phyloP scores from a whole-genome alignment of 2,888 invertebrate species.

The Ochropleura plecta region DNA sequence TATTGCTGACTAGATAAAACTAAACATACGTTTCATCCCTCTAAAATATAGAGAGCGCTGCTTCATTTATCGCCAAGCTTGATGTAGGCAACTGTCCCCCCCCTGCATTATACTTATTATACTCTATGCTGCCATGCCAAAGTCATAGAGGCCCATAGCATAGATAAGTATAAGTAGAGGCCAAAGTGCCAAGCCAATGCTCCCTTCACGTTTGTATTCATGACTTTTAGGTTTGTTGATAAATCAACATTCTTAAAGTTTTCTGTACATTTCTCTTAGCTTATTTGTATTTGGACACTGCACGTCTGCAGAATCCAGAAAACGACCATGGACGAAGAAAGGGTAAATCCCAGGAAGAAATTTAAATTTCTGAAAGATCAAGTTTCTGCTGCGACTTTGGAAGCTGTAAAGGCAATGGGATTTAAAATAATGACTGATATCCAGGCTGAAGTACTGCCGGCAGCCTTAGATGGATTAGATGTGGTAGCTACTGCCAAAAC shows the following conservation, averaged over 20 bases:
- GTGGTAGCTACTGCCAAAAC: constrained; percentile 98
- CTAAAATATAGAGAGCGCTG: too few relatives aligned
- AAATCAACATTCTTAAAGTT: background rate
- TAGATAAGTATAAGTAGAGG: too few relatives aligned
- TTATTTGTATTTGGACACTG: background rate
- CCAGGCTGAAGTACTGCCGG: constrained; percentile 96
- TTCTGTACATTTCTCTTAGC: background rate
- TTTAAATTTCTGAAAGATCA: constrained; percentile 91
- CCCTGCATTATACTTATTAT: too few relatives aligned
- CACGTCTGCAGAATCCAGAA: background rate
- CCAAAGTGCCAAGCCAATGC: too few relatives aligned
- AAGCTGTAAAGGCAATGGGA: constrained; percentile 96
- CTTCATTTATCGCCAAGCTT: too few relatives aligned
- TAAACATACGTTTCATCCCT: too few relatives aligned
- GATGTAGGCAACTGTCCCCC: too few relatives aligned
- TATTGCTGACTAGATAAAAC: too few relatives aligned
- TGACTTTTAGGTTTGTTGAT: constrained; percentile 25
- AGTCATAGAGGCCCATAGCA: too few relatives aligned
- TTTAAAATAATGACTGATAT: constrained; percentile 98
- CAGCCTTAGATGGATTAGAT: constrained; percentile 96
- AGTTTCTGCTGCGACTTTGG: constrained; percentile 93
- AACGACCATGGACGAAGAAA: constrained; percentile 70
- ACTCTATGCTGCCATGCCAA: too few relatives aligned
- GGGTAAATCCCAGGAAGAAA: constrained; percentile 70
- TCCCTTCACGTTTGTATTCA: constrained; percentile 13